Evolutionary conservation across 2,797 vertebrate species (phyloP).

Genomic region (Anniella stebbinsi): DNA sequence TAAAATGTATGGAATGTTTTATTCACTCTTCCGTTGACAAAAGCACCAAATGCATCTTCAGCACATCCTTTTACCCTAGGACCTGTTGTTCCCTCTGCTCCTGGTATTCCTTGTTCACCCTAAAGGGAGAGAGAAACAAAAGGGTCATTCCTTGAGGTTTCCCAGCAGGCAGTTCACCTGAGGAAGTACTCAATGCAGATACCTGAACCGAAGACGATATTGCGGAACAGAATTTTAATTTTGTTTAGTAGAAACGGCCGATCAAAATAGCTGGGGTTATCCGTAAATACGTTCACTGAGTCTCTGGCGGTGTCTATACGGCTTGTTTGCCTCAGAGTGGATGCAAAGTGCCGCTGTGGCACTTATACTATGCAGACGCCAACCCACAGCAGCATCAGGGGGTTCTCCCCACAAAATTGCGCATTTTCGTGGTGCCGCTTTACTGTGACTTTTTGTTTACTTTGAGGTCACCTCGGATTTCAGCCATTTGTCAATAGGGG

Average conservation of each 20-base stretch:
- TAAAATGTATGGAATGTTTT: too few relatives aligned
- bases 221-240: too few relatives aligned
- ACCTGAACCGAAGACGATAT: not conserved
- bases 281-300: not conserved
- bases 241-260: not conserved
- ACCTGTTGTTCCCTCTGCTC: constrained; percentile 78
- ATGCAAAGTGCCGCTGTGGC: too few relatives aligned
- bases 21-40: too few relatives aligned
- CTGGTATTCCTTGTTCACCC: constrained; percentile 81
- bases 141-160: not conserved
- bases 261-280: not conserved
- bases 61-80: constrained; percentile 74
- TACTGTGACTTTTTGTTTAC: too few relatives aligned
- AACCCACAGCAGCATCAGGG: too few relatives aligned
- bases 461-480: too few relatives aligned
- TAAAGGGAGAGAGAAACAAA: constrained; percentile 49
- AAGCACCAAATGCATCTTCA: not conserved
- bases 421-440: too few relatives aligned
- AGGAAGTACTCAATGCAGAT: not conserved
- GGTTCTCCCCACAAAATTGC: too few relatives aligned
- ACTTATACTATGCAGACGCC: too few relatives aligned
- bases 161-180: not conserved
- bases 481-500: too few relatives aligned
- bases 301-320: not conserved
- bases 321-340: too few relatives aligned